Evolutionary conservation across 2,888 invertebrate genomes (phyloP).

Genomic region (Nipponacmea schrenckii): DNA sequence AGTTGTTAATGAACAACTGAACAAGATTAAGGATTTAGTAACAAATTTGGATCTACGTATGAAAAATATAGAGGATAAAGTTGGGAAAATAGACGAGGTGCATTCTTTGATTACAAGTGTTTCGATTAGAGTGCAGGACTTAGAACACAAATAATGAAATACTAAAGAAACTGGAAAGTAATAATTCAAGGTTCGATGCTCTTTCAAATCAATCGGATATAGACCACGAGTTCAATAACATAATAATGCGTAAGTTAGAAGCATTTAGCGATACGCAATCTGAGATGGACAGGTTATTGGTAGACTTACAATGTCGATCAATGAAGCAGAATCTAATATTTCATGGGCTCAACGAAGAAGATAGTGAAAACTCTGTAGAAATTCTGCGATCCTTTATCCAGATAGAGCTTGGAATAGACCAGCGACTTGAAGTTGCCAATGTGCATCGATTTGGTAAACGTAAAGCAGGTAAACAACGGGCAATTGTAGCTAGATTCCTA

Average conservation of each 20-base stretch:
- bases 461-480: neutral
- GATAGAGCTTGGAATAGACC: constrained; percentile 5
- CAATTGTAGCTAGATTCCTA: neutral
- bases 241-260: neutral
- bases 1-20: neutral
- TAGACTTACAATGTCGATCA: neutral
- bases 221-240: neutral
- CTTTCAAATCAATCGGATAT: neutral
- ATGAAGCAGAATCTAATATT: neutral
- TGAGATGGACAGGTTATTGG: neutral
- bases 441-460: neutral
- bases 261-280: too few species aligned
- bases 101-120: neutral
- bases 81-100: neutral
- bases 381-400: neutral
- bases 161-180: neutral
- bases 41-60: neutral
- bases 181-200: neutral
- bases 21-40: neutral
- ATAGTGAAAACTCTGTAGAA: neutral
- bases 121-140: neutral
- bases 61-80: neutral
- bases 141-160: neutral
- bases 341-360: neutral
- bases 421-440: constrained; percentile 8